Conservation (phyloP, 2,797 vertebrate genomes). For the Kryptolebias ocellatus region DNA sequence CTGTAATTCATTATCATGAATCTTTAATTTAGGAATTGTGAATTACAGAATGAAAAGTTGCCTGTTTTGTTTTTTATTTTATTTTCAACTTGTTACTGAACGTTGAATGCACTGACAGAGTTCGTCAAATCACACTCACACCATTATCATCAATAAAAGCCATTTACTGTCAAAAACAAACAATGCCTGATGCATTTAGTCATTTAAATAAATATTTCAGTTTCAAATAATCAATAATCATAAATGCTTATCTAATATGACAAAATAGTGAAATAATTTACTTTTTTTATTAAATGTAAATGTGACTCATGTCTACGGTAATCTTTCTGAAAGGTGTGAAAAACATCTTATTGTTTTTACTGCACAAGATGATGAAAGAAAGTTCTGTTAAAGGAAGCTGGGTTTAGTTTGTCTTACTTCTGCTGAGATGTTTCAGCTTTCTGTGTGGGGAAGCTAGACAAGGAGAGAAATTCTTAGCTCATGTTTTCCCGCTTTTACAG, state of each 20-base stretch:
- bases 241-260: background rate
- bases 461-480: slow-evolving; percentile 33
- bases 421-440: slow-evolving; percentile 29
- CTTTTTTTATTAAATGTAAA: too few relatives aligned
- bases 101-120: slow-evolving; percentile 71
- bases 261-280: background rate
- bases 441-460: slow-evolving; percentile 32
- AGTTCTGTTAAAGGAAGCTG: slow-evolving; percentile 11
- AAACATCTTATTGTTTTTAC: background rate
- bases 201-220: background rate
- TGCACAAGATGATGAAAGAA: slow-evolving; percentile 22
- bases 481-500: background rate
- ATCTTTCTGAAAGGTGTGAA: background rate
- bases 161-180: slow-evolving; percentile 53
- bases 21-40: slow-evolving; percentile 31
- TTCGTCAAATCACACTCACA: slow-evolving; percentile 59
- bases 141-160: slow-evolving; percentile 73
- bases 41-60: slow-evolving; percentile 10
- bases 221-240: background rate
- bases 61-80: slow-evolving; percentile 40
- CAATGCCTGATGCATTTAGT: slow-evolving; percentile 20
- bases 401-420: background rate
- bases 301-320: too few relatives aligned
- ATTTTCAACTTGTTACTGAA: slow-evolving; percentile 38
- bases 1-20: slow-evolving; percentile 15